Base-by-base conservation (phyloP, 2,888 invertebrate species). In the Dorcus parallelipipedus region DNA sequence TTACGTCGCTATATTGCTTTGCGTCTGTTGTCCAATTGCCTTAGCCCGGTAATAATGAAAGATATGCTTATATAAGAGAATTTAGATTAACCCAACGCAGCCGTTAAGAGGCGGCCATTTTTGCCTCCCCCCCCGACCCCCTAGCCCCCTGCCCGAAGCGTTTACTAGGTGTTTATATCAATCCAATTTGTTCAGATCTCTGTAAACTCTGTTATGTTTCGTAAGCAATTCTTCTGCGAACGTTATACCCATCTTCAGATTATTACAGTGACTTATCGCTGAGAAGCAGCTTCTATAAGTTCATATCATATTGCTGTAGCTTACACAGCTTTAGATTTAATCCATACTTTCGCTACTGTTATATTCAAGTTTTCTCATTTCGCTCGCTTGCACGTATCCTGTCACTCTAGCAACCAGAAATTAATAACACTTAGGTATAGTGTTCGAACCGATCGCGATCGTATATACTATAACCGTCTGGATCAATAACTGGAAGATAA, bases 321-420 rank as follows among this genome's bases (percentile, higher is more conserved):
- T 69, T 69, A 71, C 69, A 68, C 67, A 69, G 71, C 69, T 69
- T 67, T 67, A 69, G 68, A 67, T 69, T 65, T 70, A 70, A 71
- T 70, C 69, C 68, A 58, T 62, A 69, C 69, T 69, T 70, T 70
- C 70, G 66, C 69, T 69, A 64, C 66, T 67, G 68, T 66, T 67
- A 68, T 68, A 67, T 72, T 65, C 68, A 66, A 70, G 68, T 71
- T 71, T 71, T 71, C 71, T 70, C 70, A 71, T 71, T 70, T 69
- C 64, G 67, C 26, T 6, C 5, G 26, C 66, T 66, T 66, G 56
- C 59, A 61, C 62, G 62, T 59, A 58, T 51, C 56, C 58, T 61
- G 57, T 61, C 59, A 59, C 58, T 63, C 61, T 60, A 61, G 58
- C 54, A 33, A 33, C 26, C 26, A 33, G 26, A 33, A 33, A 33